Conservation (phyloP, 2,888 invertebrate genomes). For the Callyntrura sp. region DNA sequence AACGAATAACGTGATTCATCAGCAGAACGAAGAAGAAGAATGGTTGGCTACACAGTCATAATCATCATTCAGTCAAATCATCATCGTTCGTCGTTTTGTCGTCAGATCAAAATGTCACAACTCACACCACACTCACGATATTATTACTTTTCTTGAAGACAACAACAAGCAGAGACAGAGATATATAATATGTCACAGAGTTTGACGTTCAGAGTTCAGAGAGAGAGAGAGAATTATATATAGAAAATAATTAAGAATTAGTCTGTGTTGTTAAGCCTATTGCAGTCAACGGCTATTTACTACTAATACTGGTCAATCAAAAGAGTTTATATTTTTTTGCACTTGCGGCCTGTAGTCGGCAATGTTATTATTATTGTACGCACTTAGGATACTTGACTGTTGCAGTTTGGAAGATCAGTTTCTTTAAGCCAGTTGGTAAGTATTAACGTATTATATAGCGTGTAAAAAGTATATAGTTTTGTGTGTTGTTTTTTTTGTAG, state of each 20-base stretch:
- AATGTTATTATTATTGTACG: neutral
- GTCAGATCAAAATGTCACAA: constrained; percentile 73
- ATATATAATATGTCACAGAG: neutral
- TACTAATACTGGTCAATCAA: constrained; percentile 46
- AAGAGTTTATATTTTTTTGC: no score
- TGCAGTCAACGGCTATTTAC: no score
- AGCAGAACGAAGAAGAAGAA: constrained; percentile 31
- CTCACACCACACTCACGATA: constrained; percentile 46
- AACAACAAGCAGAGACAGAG: no score
- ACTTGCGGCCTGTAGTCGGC: no score
- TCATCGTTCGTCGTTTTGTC: constrained; percentile 31
- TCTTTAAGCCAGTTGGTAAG: neutral
- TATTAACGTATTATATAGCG: neutral
- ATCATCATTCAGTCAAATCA: constrained; percentile 32
- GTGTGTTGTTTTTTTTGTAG: neutral
- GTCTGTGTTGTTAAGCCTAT: no score
- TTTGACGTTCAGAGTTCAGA: neutral
- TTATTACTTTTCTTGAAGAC: constrained; percentile 31
- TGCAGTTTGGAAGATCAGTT: neutral
- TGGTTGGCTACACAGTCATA: constrained; percentile 46
- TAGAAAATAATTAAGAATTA: constrained; percentile 1
- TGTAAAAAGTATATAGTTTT: neutral
- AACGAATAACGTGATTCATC: constrained; percentile 18
- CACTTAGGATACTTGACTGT: neutral
- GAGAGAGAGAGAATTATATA: no score